phyloP scores from a whole-genome alignment of 2,888 invertebrate genomes.

The Brachylomia viminalis region DNA sequence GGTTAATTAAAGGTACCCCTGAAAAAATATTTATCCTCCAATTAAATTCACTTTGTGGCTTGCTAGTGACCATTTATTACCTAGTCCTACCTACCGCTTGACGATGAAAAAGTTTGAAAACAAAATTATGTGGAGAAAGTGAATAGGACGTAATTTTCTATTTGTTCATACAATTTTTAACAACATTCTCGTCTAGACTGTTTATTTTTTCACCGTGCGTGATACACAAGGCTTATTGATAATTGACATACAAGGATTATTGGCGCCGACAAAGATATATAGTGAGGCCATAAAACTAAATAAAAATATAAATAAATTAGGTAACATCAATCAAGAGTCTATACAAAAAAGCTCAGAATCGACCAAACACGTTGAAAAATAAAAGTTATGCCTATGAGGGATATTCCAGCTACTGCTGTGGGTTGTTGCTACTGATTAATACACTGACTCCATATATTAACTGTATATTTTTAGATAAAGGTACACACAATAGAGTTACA shows the following conservation, averaged over 20 bases:
- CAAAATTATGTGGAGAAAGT: neutral
- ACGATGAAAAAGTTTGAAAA: slow-evolving; percentile 25
- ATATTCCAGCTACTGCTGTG: too few relatives aligned
- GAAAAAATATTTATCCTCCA: slow-evolving; percentile 46
- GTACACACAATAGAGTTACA: too few relatives aligned
- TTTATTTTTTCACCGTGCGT: neutral
- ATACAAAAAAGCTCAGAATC: slow-evolving; percentile 16
- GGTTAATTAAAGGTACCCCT: slow-evolving; percentile 30
- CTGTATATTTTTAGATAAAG: too few relatives aligned
- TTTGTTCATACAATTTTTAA: neutral
- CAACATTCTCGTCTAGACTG: neutral
- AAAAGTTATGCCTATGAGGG: neutral
- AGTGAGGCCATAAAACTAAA: neutral
- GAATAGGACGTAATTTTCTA: slow-evolving; percentile 26
- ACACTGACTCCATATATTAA: too few relatives aligned
- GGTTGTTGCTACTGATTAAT: too few relatives aligned
- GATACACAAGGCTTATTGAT: too few relatives aligned
- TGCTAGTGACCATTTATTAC: slow-evolving; percentile 19
- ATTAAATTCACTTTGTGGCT: slow-evolving; percentile 34
- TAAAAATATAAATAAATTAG: slow-evolving; percentile 2
- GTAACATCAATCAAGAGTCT: slow-evolving; percentile 15
- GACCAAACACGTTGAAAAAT: slow-evolving; percentile 2
- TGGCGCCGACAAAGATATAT: neutral
- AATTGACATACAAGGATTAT: neutral
- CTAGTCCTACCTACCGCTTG: neutral